Percentiles rank a stretch among this genome's conserved stretches.
phyloP scores from a whole-genome alignment of 2,888 invertebrate species.

The Melieria crassipennis region DNA sequence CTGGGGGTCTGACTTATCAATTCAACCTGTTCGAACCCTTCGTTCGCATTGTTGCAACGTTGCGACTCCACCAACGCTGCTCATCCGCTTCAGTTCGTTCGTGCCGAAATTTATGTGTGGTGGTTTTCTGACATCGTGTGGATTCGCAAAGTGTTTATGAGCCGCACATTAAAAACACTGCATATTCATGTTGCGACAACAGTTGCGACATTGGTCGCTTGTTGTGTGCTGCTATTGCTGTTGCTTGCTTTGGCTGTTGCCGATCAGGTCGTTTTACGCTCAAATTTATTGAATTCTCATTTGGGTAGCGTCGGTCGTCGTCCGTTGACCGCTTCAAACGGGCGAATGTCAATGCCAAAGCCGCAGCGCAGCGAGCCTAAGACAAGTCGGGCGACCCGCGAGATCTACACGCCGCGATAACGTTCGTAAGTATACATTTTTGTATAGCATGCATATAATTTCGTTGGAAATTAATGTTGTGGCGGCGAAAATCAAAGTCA shows the following conservation, averaged over 20 bases:
- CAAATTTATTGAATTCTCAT: conserved; percentile 62
- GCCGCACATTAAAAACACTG: conserved; percentile 61
- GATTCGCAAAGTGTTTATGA: conserved; percentile 57
- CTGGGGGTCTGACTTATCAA: conserved; percentile 21
- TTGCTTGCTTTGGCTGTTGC: conserved; percentile 23
- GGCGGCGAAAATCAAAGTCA: conserved; percentile 58
- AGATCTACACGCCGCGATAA: conserved; percentile 57
- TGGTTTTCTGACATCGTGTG: conserved; percentile 3
- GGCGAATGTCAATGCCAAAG: conserved; percentile 44
- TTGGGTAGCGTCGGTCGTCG: conserved; percentile 45
- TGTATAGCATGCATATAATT: conserved; percentile 38
- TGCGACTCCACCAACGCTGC: background rate
- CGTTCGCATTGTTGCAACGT: background rate
- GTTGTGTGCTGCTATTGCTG: conserved; percentile 37
- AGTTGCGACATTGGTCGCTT: conserved; percentile 44
- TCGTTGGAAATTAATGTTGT: conserved; percentile 53
- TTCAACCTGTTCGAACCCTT: background rate
- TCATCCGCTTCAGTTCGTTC: too few species aligned
- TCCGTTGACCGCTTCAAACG: too few species aligned
- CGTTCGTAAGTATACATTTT: conserved; percentile 36
- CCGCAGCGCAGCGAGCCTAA: conserved; percentile 37
- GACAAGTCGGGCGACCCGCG: conserved; percentile 18
- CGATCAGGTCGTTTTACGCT: conserved; percentile 45
- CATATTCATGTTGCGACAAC: conserved; percentile 61
- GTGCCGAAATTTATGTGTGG: background rate